Base-by-base conservation (phyloP, 2,888 invertebrate genomes). In the Drosophila paranaensis region DNA sequence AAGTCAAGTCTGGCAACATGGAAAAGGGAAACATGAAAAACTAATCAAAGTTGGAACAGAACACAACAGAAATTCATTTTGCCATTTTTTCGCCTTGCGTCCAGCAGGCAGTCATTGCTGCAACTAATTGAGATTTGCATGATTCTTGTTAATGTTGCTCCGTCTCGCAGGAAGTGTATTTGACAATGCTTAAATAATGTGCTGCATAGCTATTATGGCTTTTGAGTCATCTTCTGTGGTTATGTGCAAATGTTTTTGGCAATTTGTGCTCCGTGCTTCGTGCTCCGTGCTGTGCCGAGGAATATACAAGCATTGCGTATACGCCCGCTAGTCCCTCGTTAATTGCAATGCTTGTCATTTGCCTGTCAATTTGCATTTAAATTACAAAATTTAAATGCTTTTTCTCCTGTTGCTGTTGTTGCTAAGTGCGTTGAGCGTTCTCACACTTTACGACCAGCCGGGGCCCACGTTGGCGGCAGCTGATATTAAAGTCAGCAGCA, bases 281-380 rank as follows among this genome's bases (percentile, higher is more conserved):
- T 14, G 46, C 8, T 16, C 48, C 25, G 35, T 53, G 51, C 30
- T 39, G 53, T 3, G 45, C 37, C 57, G 40, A 56, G n/a, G 46
- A 20, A 37, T 30, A n/a, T 13, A 54, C 58, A 16, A 55, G 61
- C 66, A 71, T 82, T 85, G 71, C 74, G 77, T 77, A 82, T 79
- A 83, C 82, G 79, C 85, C 89, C 75, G 77, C 82, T 77, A 73
- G 80, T 88, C 85, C 80, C 85, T 73, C 74, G 81, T 86, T 90
- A 89, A 90, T 90, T 90, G 88, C 84, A 86, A 79, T 86, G 82
- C 75, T 88, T 86, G 82, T 88, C 84, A 84, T 89, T 84, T 79
- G 82, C 74, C 77, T 81, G 78, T 82, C 90, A 88, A 89, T 89
- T 89, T 89, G 90, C 89, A 89, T 89, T 88, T 89, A 90, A 90